Evolutionary conservation across 2,113 vertebrate species (phyloP).

Genomic region (Labrus mixtus): DNA sequence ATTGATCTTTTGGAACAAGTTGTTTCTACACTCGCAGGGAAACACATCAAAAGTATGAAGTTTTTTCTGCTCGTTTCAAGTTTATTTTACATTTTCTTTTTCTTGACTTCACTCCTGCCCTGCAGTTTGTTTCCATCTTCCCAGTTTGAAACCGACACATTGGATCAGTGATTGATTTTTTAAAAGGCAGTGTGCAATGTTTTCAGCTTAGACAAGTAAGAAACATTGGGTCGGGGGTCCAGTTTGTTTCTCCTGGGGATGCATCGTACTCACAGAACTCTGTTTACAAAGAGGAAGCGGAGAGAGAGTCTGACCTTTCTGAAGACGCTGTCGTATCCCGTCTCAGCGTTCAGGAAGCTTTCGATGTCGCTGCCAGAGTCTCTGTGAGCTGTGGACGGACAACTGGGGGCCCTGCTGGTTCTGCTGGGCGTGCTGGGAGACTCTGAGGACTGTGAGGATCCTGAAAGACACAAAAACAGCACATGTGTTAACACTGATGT

Average conservation of each 20-base stretch:
- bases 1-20: background rate
- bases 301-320: slow-evolving; percentile 72
- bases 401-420: slow-evolving; percentile 63
- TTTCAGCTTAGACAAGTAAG: background rate
- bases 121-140: too few species aligned
- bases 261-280: background rate
- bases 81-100: too few species aligned
- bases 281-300: background rate
- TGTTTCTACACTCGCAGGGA: background rate
- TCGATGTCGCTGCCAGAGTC: slow-evolving; percentile 82
- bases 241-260: background rate
- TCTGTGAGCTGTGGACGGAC: slow-evolving; percentile 66
- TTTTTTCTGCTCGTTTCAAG: too few species aligned
- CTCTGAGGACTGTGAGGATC: slow-evolving; percentile 53
- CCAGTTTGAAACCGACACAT: background rate
- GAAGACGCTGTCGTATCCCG: slow-evolving; percentile 76
- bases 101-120: too few species aligned
- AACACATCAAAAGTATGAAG: too few species aligned
- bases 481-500: background rate
- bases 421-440: slow-evolving; percentile 59
- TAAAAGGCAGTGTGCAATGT: background rate
- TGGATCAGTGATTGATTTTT: too few species aligned
- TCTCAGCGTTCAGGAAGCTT: slow-evolving; percentile 74
- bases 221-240: background rate
- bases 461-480: slow-evolving; percentile 67